These are phyloP conservation scores for Halichoerus grypus DNA, from an alignment of 2,113 vertebrate genomes.

Conservation along the genomic window DNA sequence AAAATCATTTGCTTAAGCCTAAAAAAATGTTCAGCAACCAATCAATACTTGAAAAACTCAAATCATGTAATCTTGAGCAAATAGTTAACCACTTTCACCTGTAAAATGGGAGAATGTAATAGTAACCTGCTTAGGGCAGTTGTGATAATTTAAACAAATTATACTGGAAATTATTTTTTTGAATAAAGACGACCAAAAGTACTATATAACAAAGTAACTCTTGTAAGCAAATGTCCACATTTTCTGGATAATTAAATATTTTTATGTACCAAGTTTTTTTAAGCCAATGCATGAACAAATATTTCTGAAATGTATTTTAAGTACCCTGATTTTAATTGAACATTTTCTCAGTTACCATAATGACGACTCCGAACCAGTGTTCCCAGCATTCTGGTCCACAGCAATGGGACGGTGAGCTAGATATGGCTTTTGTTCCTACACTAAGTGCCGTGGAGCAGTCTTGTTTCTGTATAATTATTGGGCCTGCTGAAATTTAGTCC, in stretches of 20 bases:
- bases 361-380: background rate
- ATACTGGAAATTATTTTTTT: background rate
- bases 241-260: background rate
- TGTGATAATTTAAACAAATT: background rate
- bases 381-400: background rate
- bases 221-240: background rate
- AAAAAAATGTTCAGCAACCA: background rate
- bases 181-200: slow-evolving; percentile 3
- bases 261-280: background rate
- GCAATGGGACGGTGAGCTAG: background rate
- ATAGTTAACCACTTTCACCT: background rate
- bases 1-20: background rate
- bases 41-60: background rate
- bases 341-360: background rate
- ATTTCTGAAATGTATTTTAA: background rate
- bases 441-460: background rate
- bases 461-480: background rate
- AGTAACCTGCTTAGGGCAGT: background rate
- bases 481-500: background rate
- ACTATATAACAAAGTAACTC: background rate
- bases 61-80: background rate
- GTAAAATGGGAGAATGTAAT: background rate
- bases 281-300: background rate
- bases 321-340: background rate
- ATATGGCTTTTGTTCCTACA: background rate